Conservation (phyloP, 2,797 vertebrate species). For the Liasis olivaceus region DNA sequence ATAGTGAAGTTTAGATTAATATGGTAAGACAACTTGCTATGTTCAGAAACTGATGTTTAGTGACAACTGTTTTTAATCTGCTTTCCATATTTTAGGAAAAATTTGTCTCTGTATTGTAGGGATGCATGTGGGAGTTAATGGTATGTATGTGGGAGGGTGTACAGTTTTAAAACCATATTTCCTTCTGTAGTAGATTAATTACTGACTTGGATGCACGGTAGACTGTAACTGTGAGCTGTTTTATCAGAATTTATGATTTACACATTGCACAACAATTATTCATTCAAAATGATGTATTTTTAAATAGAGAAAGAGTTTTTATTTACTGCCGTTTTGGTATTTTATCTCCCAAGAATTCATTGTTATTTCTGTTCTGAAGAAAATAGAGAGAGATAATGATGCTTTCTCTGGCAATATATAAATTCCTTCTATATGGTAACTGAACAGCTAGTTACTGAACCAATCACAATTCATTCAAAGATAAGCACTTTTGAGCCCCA, state of each 20-base stretch:
- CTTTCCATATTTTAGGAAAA: background rate
- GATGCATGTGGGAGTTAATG: background rate
- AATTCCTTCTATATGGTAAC: slow-evolving; percentile 24
- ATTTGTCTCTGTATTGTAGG: background rate
- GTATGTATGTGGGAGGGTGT: no score
- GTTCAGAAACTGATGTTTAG: background rate
- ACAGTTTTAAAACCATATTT: background rate
- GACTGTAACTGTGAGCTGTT: background rate
- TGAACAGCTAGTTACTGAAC: slow-evolving; percentile 32
- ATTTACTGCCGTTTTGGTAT: background rate
- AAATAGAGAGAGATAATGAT: slow-evolving; percentile 3
- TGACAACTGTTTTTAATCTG: background rate
- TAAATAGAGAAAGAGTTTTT: background rate
- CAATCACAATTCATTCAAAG: background rate
- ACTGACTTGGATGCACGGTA: slow-evolving; percentile 15
- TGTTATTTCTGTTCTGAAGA: slow-evolving; percentile 31
- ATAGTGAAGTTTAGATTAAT: background rate
- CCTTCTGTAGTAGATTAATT: background rate
- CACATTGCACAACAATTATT: slow-evolving; percentile 17
- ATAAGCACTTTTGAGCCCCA: background rate
- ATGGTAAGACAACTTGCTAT: background rate
- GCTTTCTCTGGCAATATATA: slow-evolving; percentile 21
- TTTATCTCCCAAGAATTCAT: slow-evolving; percentile 9
- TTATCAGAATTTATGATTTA: slow-evolving; percentile 21
- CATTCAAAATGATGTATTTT: slow-evolving; percentile 12